phyloP scores from a whole-genome alignment of 2,888 invertebrate genomes.

The Plemyria rubiginata region DNA sequence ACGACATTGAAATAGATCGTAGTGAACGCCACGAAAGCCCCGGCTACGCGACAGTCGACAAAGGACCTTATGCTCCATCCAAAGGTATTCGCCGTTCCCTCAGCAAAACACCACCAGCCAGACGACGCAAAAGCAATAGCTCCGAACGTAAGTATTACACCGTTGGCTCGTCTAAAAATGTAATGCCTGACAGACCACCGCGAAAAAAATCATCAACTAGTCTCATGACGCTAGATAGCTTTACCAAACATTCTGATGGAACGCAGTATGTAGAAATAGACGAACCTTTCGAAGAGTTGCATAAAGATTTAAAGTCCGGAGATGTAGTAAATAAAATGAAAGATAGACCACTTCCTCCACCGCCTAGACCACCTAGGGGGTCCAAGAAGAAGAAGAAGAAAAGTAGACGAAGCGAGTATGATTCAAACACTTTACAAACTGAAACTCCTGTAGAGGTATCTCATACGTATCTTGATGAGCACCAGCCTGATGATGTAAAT shows the following conservation, averaged over 20 bases:
- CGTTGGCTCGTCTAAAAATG: constrained; percentile 75
- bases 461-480: constrained; percentile 46
- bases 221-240: constrained; percentile 81
- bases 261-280: constrained; percentile 87
- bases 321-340: constrained; percentile 93
- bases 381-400: constrained; percentile 74
- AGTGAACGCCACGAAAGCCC: constrained; percentile 78
- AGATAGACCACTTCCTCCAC: constrained; percentile 93
- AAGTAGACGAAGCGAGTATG: constrained; percentile 54
- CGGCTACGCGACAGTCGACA: constrained; percentile 92
- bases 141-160: constrained; percentile 89
- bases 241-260: constrained; percentile 75
- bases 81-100: constrained; percentile 83
- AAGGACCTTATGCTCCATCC: constrained; percentile 87
- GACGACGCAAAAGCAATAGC: constrained; percentile 77
- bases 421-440: constrained; percentile 39
- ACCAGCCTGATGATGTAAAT: constrained; percentile 55
- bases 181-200: constrained; percentile 87
- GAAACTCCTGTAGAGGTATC: constrained; percentile 47
- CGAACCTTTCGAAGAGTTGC: constrained; percentile 83
- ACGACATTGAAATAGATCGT: constrained; percentile 65
- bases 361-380: constrained; percentile 92
- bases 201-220: constrained; percentile 85
- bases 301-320: constrained; percentile 89
- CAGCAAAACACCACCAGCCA: constrained; percentile 79